A percentile compares a stretch with the other conserved stretches of the same genome.
Conservation (phyloP, 1,140 invertebrate species). For the Cyclina sinensis region DNA sequence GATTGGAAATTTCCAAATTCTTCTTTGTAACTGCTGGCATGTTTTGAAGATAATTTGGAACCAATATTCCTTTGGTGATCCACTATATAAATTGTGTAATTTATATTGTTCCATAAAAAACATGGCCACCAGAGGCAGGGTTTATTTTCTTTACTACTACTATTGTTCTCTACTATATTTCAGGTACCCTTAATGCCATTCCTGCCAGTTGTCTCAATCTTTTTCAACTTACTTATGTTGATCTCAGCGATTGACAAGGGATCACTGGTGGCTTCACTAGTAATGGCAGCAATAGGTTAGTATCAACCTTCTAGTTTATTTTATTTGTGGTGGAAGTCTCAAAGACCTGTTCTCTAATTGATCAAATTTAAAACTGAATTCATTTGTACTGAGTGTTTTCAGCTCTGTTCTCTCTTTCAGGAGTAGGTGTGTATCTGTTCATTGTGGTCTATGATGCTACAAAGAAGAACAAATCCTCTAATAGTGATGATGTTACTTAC, state of each 20-base stretch:
- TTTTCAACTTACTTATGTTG: constrained; percentile 95
- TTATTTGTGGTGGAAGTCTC: no score
- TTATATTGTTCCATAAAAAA: no score
- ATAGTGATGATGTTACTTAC: neutral
- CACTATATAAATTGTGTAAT: no score
- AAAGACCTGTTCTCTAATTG: no score
- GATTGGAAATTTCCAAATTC: no score
- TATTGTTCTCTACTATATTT: no score
- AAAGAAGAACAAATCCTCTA: neutral
- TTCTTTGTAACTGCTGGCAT: no score
- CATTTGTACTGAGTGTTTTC: no score
- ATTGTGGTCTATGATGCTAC: constrained; percentile 13
- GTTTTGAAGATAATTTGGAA: no score
- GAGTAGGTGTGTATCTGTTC: neutral
- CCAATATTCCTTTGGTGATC: no score
- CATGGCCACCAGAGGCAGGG: no score
- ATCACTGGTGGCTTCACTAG: constrained; percentile 38
- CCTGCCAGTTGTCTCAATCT: constrained; percentile 92
- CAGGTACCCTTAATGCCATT: constrained; percentile 92
- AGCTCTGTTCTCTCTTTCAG: neutral
- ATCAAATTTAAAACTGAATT: no score
- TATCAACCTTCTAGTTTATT: neutral
- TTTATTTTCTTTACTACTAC: neutral
- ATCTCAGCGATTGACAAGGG: constrained; percentile 88
- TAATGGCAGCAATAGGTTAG: constrained; percentile 63